These are phyloP conservation scores for Atractosteus spatula DNA, from an alignment of 2,113 vertebrate species.

Conservation along the genomic window DNA sequence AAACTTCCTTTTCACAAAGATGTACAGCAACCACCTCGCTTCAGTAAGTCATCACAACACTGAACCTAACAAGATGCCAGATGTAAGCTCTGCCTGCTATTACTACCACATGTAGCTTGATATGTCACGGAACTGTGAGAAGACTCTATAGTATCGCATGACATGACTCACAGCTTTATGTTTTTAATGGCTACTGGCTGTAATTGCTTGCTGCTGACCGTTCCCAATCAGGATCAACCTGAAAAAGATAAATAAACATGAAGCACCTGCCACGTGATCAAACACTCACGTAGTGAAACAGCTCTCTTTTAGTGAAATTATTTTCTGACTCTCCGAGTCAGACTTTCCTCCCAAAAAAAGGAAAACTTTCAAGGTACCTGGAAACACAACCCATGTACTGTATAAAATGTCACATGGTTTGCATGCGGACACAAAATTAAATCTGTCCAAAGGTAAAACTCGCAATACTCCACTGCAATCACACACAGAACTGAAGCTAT, in stretches of 20 bases:
- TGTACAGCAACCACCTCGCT: too few species aligned
- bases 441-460: too few species aligned
- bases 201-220: conserved; percentile 47
- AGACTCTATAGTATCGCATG: conserved; percentile 44
- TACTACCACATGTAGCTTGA: conserved; percentile 49
- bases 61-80: conserved; percentile 36
- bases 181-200: conserved; percentile 21
- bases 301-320: too few species aligned
- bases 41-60: conserved; percentile 10
- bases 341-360: too few species aligned
- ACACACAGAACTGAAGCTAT: too few species aligned
- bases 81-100: conserved; percentile 36
- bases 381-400: too few species aligned
- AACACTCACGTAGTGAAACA: conserved; percentile 16
- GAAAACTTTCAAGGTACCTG: too few species aligned
- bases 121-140: conserved; percentile 31
- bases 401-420: too few species aligned
- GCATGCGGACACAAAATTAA: too few species aligned
- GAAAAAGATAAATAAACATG: conserved; percentile 37
- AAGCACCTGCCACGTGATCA: conserved; percentile 39
- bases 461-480: too few species aligned
- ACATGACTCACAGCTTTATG: conserved; percentile 41
- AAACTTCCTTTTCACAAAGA: too few species aligned
- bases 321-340: too few species aligned
- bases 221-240: conserved; percentile 27